A percentile compares a stretch with the other conserved stretches of the same genome.
These are phyloP conservation scores for Scarus forsteni DNA, from an alignment of 2,797 vertebrate genomes.

Conservation along the genomic window DNA sequence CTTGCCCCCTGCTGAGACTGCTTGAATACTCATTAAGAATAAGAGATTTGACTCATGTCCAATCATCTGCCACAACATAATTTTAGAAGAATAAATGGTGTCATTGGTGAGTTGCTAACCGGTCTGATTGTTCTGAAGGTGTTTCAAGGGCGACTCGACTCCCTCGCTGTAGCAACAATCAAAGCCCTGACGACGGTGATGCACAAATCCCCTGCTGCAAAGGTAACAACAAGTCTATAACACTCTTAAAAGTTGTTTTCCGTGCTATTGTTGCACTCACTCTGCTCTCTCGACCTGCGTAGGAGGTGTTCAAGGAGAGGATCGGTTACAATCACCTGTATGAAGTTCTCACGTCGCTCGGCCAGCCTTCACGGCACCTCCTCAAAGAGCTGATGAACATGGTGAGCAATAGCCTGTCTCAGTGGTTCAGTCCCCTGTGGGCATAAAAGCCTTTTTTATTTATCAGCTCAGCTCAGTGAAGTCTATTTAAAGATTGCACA, in stretches of 20 bases:
- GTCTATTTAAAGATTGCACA: too few species aligned
- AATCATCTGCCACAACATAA: conserved; percentile 1
- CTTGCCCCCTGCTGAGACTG: conserved; percentile 15
- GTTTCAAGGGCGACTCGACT: conserved; percentile 93
- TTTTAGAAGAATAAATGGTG: not conserved
- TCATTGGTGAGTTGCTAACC: conserved; percentile 12
- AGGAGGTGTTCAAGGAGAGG: conserved; percentile 99
- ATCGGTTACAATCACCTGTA: conserved; percentile 96
- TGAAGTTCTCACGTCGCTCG: conserved; percentile 93
- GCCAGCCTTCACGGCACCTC: conserved; percentile 91
- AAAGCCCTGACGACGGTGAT: conserved; percentile 97
- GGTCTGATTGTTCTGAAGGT: conserved; percentile 80
- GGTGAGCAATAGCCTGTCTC: conserved; percentile 81
- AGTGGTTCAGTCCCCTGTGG: too few species aligned
- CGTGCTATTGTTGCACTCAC: not conserved
- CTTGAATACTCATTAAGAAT: conserved; percentile 31
- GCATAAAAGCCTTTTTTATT: too few species aligned
- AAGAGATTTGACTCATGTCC: conserved; percentile 31
- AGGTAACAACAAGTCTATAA: conserved; percentile 80
- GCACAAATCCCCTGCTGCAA: conserved; percentile 97
- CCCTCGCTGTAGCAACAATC: conserved; percentile 93
- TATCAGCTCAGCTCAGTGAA: too few species aligned
- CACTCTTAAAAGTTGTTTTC: not conserved
- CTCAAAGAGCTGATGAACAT: conserved; percentile 99
- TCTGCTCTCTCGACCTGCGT: not conserved